Evolutionary conservation across 2,113 vertebrate genomes (phyloP), one percentile per base, ranked within the genome.

Genomic region (Nothobranchius furzeri): DNA sequence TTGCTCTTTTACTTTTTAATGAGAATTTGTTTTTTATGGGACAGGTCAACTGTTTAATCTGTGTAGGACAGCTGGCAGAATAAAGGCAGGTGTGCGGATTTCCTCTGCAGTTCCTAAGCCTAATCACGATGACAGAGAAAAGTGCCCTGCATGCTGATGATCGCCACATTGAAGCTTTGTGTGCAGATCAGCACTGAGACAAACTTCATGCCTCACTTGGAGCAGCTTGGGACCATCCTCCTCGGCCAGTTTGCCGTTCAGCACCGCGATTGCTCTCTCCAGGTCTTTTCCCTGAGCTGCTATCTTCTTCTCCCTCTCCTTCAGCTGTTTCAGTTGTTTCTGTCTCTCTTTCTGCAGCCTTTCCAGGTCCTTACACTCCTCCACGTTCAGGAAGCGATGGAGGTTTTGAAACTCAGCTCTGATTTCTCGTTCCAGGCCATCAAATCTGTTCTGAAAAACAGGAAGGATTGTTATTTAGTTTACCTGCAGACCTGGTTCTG

Each of bases 261-360:
- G 87, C 9, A 85, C 85, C 4, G 59, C 49, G 6, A 93, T 89
- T 2, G 89, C 92, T 75, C 64, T 81, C 71, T 92, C 89, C 65
- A 93, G 81, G 75, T 91, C 87, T 68, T 20, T 85, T 52, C 84
- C 78, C 79, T 93, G 92, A 46, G 46, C 82, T 5, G 61, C 69
- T 59, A 93, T 93, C 60, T 91, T 92, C 72, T 82, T 90, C 87
- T 93, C 89, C 57, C 91, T 89, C 37, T 88, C 86, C 82, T 87
- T 92, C 65, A 93, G 85, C 59, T 86, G 66, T 70, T 88, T 92
- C 64, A 91, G 43, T 42, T 88, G 83, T 64, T 84, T 91, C 53
- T 91, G 81, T 71, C 66, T 88, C 71, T 91, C 89, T 50, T 75
- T 87, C 67, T 58, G 80, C 61, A 93, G 75, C 25, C 88, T 68